Conservation (phyloP, 2,888 invertebrate genomes). For the Portevinia maculata region DNA sequence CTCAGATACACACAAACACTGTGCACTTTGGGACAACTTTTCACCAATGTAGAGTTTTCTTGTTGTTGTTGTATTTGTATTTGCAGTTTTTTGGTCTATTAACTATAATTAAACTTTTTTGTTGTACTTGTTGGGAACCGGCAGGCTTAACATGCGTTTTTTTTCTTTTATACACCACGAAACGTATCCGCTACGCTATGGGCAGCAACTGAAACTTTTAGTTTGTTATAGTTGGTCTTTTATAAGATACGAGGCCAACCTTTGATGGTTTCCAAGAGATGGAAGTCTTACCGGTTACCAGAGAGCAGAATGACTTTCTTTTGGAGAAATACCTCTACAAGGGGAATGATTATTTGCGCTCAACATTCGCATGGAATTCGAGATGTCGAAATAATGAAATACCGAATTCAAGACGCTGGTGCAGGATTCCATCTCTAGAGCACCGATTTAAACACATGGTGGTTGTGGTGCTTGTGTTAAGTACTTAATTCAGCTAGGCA, state of each 20-base stretch:
- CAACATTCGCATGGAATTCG: constrained; percentile 15
- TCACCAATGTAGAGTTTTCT: constrained; percentile 58
- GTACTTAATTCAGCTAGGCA: constrained; percentile 14
- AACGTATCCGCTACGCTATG: constrained; percentile 23
- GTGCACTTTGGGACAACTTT: constrained; percentile 32
- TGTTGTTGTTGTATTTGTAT: constrained; percentile 6
- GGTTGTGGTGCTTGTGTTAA: constrained; percentile 1
- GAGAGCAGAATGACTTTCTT: constrained; percentile 57
- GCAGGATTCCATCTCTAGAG: constrained; percentile 40
- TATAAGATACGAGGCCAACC: constrained; percentile 46
- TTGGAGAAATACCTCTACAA: constrained; percentile 51
- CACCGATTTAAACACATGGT: constrained; percentile 11
- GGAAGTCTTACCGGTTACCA: constrained; percentile 36
- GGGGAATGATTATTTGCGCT: neutral
- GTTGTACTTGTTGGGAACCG: constrained; percentile 30
- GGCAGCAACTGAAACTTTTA: constrained; percentile 48
- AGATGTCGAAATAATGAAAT: constrained; percentile 41
- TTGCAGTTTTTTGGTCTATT: constrained; percentile 26
- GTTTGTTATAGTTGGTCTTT: constrained; percentile 46
- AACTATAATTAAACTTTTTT: constrained; percentile 35
- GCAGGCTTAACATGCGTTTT: neutral
- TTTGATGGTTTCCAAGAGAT: constrained; percentile 43
- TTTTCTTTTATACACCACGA: constrained; percentile 21
- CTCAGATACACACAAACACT: neutral
- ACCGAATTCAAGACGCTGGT: constrained; percentile 25